Evolutionary conservation across 1,140 invertebrate species (phyloP), one percentile per base, ranked within the genome.

Genomic region (Periplaneta americana): DNA sequence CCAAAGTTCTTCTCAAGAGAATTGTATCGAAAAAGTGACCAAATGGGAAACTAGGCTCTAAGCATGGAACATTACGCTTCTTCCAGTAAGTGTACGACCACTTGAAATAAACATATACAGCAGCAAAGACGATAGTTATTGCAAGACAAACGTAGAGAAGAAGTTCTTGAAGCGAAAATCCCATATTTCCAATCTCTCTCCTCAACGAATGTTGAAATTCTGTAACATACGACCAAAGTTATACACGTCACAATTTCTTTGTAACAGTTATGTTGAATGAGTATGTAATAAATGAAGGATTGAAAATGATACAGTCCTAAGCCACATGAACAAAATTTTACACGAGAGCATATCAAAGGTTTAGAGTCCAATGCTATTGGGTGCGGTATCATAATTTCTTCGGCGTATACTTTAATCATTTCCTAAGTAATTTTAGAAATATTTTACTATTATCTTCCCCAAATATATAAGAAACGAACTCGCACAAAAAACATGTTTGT

Each of bases 41-140:
- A 79, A 85, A 85, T 76, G 84, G 84, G 6, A 81, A 80, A 15
- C 75, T 82, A 0, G 85, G 83, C 74, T 84, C 83, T 8, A 85
- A 48, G 37, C 75, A 85, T n/a, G 83, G 82, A 36, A 87, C 39
- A 35, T 84, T 82, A 76, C 82, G 78, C 39, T 83, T 85, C 78
- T 85, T 83, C 86, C 86, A 87, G 78, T 87, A 85, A 31, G 80
- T 79, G 77, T 83, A 85, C 2, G 82, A 82, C 84, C 83, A 84
- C 37, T 82, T 85, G 77, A 85, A 85, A 75, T 86, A 86, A 6
- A 83, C 37, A 33, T 79, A 83, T n/a, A 84, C 9, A 34, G 28
- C 35, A 10, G 32, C 13, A 28, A 79, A 34, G 17, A 75, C n/a
- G 17, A 17, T 18, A 1, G 31, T 10, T 34, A 34, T 15, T 10